Conservation (phyloP, 1,140 invertebrate genomes). For the Zeugodacus cucurbitae region DNA sequence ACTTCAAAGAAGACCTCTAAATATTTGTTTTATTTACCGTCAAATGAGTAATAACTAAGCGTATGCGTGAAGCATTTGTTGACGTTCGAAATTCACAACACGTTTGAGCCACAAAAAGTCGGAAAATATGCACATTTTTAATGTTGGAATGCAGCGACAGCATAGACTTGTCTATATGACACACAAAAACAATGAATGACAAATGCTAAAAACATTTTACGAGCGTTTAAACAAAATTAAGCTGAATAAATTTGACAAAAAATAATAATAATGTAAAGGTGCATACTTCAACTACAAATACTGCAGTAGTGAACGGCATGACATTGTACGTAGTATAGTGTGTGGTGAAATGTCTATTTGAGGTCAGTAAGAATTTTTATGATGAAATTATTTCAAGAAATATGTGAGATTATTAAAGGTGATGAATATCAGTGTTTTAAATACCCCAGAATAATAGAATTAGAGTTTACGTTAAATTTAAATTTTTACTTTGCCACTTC, state of each 20-base stretch:
- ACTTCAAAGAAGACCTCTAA: slow-evolving; percentile 25
- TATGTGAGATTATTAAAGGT: background rate
- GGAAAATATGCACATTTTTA: slow-evolving; percentile 33
- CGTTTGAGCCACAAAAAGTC: slow-evolving; percentile 16
- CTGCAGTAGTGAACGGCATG: background rate
- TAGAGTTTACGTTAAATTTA: no score
- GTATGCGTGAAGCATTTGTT: background rate
- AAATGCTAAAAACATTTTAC: background rate
- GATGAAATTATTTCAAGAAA: background rate
- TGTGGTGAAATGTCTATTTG: background rate
- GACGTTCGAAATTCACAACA: slow-evolving; percentile 24
- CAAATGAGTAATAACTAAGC: background rate
- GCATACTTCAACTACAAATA: background rate
- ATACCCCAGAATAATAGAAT: no score
- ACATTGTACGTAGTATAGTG: background rate
- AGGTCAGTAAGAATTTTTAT: background rate
- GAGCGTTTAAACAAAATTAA: background rate
- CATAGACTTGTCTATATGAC: background rate
- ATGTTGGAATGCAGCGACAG: slow-evolving; percentile 4
- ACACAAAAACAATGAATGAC: background rate
- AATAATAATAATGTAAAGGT: background rate
- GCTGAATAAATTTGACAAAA: background rate
- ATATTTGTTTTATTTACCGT: background rate
- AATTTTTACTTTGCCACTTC: no score
- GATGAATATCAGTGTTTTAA: no score